Base-by-base conservation (phyloP, 2,113 vertebrate genomes). In the Argyrosomus japonicus region DNA sequence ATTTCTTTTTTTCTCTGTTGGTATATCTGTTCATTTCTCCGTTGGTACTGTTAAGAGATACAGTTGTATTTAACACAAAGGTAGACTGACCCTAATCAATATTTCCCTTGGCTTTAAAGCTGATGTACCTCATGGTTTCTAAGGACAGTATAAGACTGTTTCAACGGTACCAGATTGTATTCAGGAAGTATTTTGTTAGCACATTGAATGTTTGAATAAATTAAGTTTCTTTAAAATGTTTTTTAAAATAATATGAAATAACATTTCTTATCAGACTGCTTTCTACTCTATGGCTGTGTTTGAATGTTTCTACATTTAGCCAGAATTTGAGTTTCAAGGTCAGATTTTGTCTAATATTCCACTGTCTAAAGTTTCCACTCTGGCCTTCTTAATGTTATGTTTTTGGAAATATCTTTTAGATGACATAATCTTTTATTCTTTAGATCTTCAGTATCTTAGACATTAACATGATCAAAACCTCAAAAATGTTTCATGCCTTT, bases 141-240 rank as follows among this genome's bases (percentile, higher is more conserved):
- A 15, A 14, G 53, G 21, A 68, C 61, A 23, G 58, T 53, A 18
- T 58, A 25, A n/a, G 53, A 68, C 61, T 27, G 9, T 69, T 71
- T 47, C 32, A 60, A 0, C 53, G 56, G 47, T 21, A 48, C 53
- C 51, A 45, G 27, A 51, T 70, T 63, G 18, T 54, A 48, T 60
- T 65, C 53, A 65, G 51, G 21, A 79, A 43, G 11, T 68, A 3
- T 72, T 73, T 60, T 76, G 2, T 27, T 68, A 62, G 68, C 27
- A 61, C 13, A 58, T 25, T 81, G 81, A 84, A 82, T 88, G 75
- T 79, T 83, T 48, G 6, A 58, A 51, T 17, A 51, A 45, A 36
- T 50, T 58, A 63, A 75, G 11, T 25, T 15, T 80, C 6, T 68
- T 75, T 21, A 53, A 29, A 47, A 43, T 71, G n/a, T 65, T 36